phyloP scores from a whole-genome alignment of 2,113 vertebrate species.

The Phalacrocorax brasilianus region DNA sequence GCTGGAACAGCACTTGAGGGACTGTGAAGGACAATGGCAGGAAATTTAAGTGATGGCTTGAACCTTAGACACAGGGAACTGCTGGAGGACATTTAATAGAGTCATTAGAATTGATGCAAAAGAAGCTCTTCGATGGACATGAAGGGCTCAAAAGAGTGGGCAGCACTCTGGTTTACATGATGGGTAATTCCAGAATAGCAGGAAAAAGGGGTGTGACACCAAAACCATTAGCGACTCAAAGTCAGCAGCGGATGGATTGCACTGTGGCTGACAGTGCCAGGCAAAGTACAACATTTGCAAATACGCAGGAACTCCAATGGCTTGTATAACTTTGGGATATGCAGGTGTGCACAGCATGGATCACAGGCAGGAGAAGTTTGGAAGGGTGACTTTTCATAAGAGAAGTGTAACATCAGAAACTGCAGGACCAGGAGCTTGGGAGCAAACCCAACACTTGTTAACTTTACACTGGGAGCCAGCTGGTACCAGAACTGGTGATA shows the following conservation, averaged over 20 bases:
- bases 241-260: not conserved
- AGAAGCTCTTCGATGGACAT: not conserved
- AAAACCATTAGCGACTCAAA: not conserved
- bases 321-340: not conserved
- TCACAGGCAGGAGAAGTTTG: not conserved
- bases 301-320: not conserved
- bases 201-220: not conserved
- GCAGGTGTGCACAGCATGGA: not conserved
- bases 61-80: not conserved
- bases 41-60: no score
- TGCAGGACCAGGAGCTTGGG: not conserved
- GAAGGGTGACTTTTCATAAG: not conserved
- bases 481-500: not conserved
- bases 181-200: not conserved
- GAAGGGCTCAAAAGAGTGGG: not conserved
- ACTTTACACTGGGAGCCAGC: not conserved
- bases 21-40: not conserved
- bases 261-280: not conserved
- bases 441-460: not conserved
- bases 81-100: not conserved
- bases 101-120: not conserved
- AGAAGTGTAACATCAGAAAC: not conserved
- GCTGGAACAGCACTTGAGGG: not conserved
- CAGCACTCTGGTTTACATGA: not conserved
- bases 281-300: not conserved